A percentile compares a stretch with the other conserved stretches of the same genome.
These are phyloP conservation scores for Epirrita christyi DNA, from an alignment of 2,888 invertebrate species.

Conservation along the genomic window DNA sequence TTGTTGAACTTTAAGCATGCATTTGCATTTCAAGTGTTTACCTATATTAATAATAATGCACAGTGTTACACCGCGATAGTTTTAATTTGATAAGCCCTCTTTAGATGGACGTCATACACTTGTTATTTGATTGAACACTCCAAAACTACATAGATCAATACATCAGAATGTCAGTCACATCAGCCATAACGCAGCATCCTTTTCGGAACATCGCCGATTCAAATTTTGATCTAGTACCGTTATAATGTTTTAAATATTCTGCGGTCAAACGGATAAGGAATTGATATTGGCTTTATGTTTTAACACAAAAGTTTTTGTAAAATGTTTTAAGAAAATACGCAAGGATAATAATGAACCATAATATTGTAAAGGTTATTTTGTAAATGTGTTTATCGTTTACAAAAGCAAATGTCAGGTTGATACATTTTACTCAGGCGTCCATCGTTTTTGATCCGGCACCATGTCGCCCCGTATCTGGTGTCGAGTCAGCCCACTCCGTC, in stretches of 20 bases:
- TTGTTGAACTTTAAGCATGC: no score
- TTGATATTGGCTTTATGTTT: constrained; percentile 3
- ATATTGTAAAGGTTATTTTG: neutral
- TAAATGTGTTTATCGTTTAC: neutral
- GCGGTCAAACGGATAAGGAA: constrained; percentile 2
- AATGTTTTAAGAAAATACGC: neutral
- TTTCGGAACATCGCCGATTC: constrained; percentile 23
- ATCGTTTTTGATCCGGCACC: neutral
- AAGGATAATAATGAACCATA: neutral
- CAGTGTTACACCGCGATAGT: no score
- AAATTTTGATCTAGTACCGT: constrained; percentile 27
- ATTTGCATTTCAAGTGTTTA: no score
- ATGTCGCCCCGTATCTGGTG: neutral
- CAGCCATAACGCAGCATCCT: constrained; percentile 12
- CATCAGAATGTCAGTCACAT: neutral
- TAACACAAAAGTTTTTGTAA: neutral
- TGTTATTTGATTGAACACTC: neutral
- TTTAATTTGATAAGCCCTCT: no score
- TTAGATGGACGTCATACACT: neutral
- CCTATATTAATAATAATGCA: no score
- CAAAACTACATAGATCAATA: constrained; percentile 11
- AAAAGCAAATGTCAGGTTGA: neutral
- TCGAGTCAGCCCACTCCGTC: constrained; percentile 10
- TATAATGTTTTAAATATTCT: constrained; percentile 14
- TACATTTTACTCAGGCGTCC: neutral